These are phyloP conservation scores for Bettongia penicillata DNA, from an alignment of 2,113 vertebrate genomes.

Conservation along the genomic window DNA sequence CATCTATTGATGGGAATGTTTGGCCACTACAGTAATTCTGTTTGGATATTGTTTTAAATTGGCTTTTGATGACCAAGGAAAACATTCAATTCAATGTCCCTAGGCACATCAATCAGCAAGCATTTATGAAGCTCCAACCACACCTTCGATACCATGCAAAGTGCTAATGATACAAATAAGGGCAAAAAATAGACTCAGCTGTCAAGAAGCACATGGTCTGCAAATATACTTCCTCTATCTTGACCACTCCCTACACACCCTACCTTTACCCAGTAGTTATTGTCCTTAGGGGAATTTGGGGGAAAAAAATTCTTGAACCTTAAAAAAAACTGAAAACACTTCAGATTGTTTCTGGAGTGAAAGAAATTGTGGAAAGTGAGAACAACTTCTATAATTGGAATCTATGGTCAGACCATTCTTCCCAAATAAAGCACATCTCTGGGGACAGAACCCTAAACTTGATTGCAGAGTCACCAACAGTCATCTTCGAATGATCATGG, in stretches of 20 bases:
- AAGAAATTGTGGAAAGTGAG: not conserved
- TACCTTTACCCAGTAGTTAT: not conserved
- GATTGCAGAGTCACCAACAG: not conserved
- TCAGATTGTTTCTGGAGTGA: not conserved
- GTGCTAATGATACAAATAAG: not conserved
- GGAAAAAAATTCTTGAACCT: not conserved
- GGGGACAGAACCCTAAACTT: not conserved
- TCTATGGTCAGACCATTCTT: not conserved
- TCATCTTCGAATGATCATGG: not conserved
- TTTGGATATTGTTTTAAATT: conserved; percentile 12
- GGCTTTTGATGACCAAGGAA: not conserved
- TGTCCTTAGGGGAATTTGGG: not conserved
- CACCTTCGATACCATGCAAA: not conserved
- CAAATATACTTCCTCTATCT: not conserved
- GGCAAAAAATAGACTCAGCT: not conserved
- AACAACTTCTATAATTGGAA: not conserved
- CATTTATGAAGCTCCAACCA: not conserved
- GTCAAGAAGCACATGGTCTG: not conserved
- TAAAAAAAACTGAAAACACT: not conserved
- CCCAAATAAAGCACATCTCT: not conserved
- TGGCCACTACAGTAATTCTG: not conserved
- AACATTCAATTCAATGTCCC: conserved; percentile 10
- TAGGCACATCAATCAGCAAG: not conserved
- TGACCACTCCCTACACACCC: not conserved
- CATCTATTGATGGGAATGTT: not conserved